Evolutionary conservation across 2,797 vertebrate genomes (phyloP).

Genomic region (Phrynocephalus guinanensis): DNA sequence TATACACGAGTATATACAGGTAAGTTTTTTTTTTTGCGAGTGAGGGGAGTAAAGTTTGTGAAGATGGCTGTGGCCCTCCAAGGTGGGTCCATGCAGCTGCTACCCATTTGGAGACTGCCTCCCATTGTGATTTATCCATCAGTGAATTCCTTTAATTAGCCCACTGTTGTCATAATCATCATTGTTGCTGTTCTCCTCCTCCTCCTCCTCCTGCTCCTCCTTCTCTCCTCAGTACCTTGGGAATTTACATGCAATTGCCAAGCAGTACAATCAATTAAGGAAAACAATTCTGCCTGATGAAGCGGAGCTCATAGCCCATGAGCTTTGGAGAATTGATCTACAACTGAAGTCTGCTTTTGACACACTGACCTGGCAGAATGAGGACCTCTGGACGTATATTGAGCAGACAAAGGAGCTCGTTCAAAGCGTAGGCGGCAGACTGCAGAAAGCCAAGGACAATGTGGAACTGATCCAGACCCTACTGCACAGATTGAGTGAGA

Average conservation of each 20-base stretch:
- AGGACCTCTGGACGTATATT: slow-evolving; percentile 79
- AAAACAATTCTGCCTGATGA: slow-evolving; percentile 80
- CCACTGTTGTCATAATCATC: neutral
- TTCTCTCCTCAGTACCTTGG: slow-evolving; percentile 68
- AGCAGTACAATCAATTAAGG: slow-evolving; percentile 80
- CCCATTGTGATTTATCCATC: neutral
- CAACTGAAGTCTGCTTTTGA: slow-evolving; percentile 75
- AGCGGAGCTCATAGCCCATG: slow-evolving; percentile 70
- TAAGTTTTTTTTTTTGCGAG: too few species aligned
- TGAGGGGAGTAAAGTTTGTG: too few species aligned
- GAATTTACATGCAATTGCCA: slow-evolving; percentile 77
- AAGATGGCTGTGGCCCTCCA: too few species aligned
- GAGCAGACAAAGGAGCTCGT: slow-evolving; percentile 67
- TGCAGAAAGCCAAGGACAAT: slow-evolving; percentile 81
- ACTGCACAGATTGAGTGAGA: slow-evolving; percentile 75
- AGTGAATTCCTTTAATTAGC: neutral
- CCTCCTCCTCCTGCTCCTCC: neutral
- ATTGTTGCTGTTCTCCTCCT: slow-evolving; percentile 8
- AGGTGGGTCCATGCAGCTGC: too few species aligned
- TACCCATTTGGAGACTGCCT: too few species aligned
- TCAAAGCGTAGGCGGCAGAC: slow-evolving; percentile 74
- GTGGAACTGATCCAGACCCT: slow-evolving; percentile 77
- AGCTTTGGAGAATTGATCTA: slow-evolving; percentile 72
- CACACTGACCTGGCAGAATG: slow-evolving; percentile 78
- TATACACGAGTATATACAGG: too few species aligned